A percentile compares a stretch with the other conserved stretches of the same genome.
These are phyloP conservation scores for Papilio machaon DNA, from an alignment of 1,140 invertebrate species.

Conservation along the genomic window DNA sequence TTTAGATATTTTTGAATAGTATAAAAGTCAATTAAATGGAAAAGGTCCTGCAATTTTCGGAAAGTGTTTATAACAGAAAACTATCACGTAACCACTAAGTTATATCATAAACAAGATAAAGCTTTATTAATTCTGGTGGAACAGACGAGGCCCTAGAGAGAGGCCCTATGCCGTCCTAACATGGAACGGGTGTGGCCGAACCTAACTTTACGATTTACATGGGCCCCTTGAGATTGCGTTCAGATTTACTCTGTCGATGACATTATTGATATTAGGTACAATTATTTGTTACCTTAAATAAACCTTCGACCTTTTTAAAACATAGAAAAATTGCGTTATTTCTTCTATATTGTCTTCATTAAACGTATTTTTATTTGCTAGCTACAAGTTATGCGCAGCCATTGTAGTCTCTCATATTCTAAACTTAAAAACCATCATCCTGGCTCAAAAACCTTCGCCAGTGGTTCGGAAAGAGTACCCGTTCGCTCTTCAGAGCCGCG, in stretches of 20 bases:
- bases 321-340: not conserved
- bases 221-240: slow-evolving; percentile 12
- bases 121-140: slow-evolving; percentile 6
- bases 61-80: not conserved
- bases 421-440: no score
- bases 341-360: no score
- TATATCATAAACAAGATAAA: not conserved
- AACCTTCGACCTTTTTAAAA: not conserved
- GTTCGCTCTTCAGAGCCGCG: no score
- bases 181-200: slow-evolving; percentile 28
- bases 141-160: not conserved
- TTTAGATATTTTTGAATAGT: not conserved
- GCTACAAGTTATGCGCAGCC: no score
- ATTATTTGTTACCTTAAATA: slow-evolving; percentile 40
- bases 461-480: no score
- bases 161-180: slow-evolving; percentile 2
- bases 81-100: not conserved
- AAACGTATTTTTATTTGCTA: no score
- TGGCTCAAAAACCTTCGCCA: no score
- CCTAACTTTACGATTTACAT: slow-evolving; percentile 31
- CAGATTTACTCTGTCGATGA: slow-evolving; percentile 13
- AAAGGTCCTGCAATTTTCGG: not conserved
- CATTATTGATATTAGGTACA: not conserved
- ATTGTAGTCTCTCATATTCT: no score
- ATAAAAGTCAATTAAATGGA: not conserved